Percentiles rank a stretch among this genome's conserved stretches.
Evolutionary conservation across 2,113 vertebrate genomes (phyloP).

Genomic region (Pachyramphus minor): DNA sequence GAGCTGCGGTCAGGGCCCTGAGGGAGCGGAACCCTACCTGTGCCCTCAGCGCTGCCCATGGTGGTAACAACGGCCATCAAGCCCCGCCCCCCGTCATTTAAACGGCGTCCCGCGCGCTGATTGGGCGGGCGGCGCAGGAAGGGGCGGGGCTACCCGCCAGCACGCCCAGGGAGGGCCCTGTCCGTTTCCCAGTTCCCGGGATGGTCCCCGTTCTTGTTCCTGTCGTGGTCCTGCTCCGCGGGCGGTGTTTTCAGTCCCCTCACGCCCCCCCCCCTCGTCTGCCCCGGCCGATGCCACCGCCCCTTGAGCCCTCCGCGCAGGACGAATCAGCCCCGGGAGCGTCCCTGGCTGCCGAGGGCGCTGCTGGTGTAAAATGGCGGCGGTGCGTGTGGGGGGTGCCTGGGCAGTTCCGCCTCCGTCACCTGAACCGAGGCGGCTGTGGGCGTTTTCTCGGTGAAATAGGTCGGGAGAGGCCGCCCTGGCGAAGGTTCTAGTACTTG

Average conservation of each 20-base stretch:
- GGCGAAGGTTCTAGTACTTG: background rate
- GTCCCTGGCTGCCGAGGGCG: accelerated
- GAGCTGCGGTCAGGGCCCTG: background rate
- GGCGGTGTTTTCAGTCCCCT: background rate
- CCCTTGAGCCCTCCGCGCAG: background rate
- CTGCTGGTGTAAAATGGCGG: background rate
- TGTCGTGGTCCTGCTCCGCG: too few species aligned
- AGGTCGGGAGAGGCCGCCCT: too few species aligned
- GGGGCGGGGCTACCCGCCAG: background rate
- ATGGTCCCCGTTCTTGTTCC: too few species aligned
- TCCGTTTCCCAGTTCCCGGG: too few species aligned
- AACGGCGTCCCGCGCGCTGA: background rate
- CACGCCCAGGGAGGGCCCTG: accelerated
- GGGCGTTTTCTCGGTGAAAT: too few species aligned
- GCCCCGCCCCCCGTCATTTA: background rate
- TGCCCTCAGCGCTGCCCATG: background rate
- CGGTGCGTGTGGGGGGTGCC: accelerated
- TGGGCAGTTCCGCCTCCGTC: background rate
- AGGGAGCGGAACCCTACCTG: background rate
- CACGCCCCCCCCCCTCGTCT: too few species aligned
- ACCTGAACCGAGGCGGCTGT: accelerated
- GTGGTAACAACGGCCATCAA: accelerated
- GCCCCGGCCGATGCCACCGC: too few species aligned
- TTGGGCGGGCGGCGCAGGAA: background rate
- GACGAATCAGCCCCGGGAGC: accelerated